These are phyloP conservation scores for Stegophylla sp. DNA, from an alignment of 2,888 invertebrate genomes.

Conservation along the genomic window DNA sequence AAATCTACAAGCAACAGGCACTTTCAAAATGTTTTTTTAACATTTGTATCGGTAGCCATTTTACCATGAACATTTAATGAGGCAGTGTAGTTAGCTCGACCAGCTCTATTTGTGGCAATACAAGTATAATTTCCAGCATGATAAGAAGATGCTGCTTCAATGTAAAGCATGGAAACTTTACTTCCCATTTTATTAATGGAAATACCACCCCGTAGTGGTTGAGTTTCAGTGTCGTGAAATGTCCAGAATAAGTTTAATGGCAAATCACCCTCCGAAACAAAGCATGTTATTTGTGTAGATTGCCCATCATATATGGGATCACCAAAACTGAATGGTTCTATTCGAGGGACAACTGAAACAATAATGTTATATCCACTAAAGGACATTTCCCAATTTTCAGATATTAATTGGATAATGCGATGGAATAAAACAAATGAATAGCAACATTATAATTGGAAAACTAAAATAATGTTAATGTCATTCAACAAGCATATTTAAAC, in stretches of 20 bases:
- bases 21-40: neutral
- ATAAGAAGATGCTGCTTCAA: slow-evolving; percentile 62
- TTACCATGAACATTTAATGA: slow-evolving; percentile 60
- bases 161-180: slow-evolving; percentile 64
- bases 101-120: slow-evolving; percentile 64
- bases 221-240: slow-evolving; percentile 67
- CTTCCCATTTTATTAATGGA: slow-evolving; percentile 66
- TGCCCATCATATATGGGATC: slow-evolving; percentile 62
- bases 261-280: slow-evolving; percentile 64
- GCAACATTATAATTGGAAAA: slow-evolving; percentile 12
- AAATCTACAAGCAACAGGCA: slow-evolving; percentile 34
- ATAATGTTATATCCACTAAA: slow-evolving; percentile 17
- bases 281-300: slow-evolving; percentile 64
- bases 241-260: slow-evolving; percentile 65
- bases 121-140: slow-evolving; percentile 66
- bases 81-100: slow-evolving; percentile 64
- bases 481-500: slow-evolving; percentile 28
- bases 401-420: slow-evolving; percentile 27
- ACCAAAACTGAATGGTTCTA: slow-evolving; percentile 67
- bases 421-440: slow-evolving; percentile 27
- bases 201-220: slow-evolving; percentile 62
- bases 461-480: slow-evolving; percentile 7
- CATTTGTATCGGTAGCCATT: slow-evolving; percentile 12
- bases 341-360: slow-evolving; percentile 77
- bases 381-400: neutral